Percentiles rank a stretch among this genome's conserved stretches.
These are phyloP conservation scores for Colistium nudipinnis DNA, from an alignment of 2,113 vertebrate genomes.

Conservation along the genomic window DNA sequence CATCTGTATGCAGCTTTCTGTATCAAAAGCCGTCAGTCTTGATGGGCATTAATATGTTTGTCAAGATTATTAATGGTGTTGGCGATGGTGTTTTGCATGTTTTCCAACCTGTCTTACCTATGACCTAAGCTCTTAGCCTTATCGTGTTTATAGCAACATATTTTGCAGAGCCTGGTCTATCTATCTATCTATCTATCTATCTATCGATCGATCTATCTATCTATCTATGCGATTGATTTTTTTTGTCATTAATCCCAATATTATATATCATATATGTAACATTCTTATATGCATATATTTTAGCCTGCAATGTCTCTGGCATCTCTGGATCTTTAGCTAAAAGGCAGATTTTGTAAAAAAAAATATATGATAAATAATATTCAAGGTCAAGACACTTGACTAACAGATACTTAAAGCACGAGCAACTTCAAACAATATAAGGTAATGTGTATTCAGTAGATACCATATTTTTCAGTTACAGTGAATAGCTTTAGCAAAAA, in stretches of 20 bases:
- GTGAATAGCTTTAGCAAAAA: conserved; percentile 17
- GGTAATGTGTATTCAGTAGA: not conserved
- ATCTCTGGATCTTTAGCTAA: not conserved
- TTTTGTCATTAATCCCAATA: not conserved
- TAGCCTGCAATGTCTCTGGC: not conserved
- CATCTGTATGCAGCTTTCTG: too few species aligned
- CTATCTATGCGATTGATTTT: conserved; percentile 2
- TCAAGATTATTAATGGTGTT: too few species aligned
- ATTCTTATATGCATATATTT: conserved; percentile 19
- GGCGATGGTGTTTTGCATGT: conserved; percentile 15
- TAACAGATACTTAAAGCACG: not conserved
- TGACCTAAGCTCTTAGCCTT: too few species aligned
- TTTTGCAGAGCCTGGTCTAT: too few species aligned
- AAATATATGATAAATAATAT: not conserved
- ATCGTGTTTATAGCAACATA: too few species aligned
- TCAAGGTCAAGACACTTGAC: not conserved
- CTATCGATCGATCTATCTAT: conserved; percentile 20
- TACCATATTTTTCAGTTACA: not conserved
- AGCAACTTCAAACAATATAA: not conserved
- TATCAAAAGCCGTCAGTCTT: not conserved
- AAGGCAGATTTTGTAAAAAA: not conserved
- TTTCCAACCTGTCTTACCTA: not conserved
- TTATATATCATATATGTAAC: not conserved
- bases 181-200: conserved; percentile 10
- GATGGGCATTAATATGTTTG: not conserved